phyloP scores from a whole-genome alignment of 2,113 vertebrate species.

The Genyomyrus donnyi region DNA sequence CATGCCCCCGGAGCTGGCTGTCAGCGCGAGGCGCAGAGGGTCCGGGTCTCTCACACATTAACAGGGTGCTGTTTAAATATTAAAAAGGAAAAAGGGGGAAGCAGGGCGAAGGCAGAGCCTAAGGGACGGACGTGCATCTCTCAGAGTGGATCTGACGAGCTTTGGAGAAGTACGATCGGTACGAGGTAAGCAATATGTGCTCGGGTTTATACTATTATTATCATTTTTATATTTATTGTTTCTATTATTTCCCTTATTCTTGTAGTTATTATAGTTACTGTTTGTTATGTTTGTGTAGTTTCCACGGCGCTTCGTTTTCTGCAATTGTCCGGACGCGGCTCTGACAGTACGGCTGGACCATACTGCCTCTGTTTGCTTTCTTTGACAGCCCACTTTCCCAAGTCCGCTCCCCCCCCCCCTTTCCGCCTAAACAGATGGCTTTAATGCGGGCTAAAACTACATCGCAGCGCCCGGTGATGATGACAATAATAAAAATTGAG shows the following conservation, averaged over 20 bases:
- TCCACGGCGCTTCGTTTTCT: background rate
- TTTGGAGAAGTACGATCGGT: constrained; percentile 35
- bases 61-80: constrained; percentile 42
- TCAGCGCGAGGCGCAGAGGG: constrained; percentile 44
- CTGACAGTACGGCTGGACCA: background rate
- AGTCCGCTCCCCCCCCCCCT: background rate
- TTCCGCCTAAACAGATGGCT: background rate
- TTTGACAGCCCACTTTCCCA: background rate
- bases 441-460: background rate
- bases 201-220: background rate
- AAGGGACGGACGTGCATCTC: constrained; percentile 19
- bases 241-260: background rate
- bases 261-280: background rate
- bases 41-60: constrained; percentile 44
- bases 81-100: constrained; percentile 10
- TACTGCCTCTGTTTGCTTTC: background rate
- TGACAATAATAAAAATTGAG: background rate
- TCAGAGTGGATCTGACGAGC: background rate
- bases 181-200: constrained; percentile 51
- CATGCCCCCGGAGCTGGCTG: constrained; percentile 36
- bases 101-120: constrained; percentile 27
- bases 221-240: background rate
- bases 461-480: background rate
- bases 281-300: background rate
- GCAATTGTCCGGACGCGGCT: background rate